These are phyloP conservation scores for Hirundichthys speculiger DNA, from an alignment of 2,113 vertebrate genomes.

Conservation along the genomic window DNA sequence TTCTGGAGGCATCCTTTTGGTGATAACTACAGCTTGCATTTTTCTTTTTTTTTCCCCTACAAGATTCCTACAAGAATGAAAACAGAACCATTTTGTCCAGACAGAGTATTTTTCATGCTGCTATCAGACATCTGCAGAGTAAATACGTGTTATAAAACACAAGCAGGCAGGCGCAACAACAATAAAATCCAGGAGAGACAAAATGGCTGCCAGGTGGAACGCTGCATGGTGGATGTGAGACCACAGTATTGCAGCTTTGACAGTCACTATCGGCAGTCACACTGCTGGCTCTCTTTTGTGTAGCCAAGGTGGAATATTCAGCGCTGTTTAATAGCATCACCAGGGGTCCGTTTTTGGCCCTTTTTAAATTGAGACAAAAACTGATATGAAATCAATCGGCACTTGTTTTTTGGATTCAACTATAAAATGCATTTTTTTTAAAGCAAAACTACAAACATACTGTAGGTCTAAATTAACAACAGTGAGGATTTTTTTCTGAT, in stretches of 20 bases:
- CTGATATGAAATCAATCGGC: not conserved
- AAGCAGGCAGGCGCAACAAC: constrained; percentile 15
- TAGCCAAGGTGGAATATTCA: too few relatives aligned
- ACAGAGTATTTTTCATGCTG: constrained; percentile 3
- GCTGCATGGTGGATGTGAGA: not conserved
- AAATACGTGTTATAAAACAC: constrained; percentile 18
- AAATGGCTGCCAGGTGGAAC: constrained; percentile 50
- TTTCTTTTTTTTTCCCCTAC: not conserved
- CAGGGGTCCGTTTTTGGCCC: too few relatives aligned
- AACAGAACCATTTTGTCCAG: constrained; percentile 10
- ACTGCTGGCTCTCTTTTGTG: too few relatives aligned
- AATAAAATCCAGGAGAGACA: constrained; percentile 41
- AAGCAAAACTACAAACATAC: too few relatives aligned
- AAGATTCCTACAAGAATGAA: constrained; percentile 17
- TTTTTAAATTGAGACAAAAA: not conserved
- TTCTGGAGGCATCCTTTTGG: constrained; percentile 27
- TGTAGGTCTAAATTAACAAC: too few relatives aligned
- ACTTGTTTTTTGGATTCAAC: not conserved
- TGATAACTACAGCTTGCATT: not conserved
- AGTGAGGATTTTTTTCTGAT: too few relatives aligned
- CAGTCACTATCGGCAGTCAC: not conserved
- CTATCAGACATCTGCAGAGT: constrained; percentile 14
- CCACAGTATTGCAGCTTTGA: not conserved
- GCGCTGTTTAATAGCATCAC: too few relatives aligned
- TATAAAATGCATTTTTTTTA: too few relatives aligned